Evolutionary conservation across 2,888 invertebrate species (phyloP), one percentile per base, ranked within the genome.

Genomic region (Drosophila glabriapex): DNA sequence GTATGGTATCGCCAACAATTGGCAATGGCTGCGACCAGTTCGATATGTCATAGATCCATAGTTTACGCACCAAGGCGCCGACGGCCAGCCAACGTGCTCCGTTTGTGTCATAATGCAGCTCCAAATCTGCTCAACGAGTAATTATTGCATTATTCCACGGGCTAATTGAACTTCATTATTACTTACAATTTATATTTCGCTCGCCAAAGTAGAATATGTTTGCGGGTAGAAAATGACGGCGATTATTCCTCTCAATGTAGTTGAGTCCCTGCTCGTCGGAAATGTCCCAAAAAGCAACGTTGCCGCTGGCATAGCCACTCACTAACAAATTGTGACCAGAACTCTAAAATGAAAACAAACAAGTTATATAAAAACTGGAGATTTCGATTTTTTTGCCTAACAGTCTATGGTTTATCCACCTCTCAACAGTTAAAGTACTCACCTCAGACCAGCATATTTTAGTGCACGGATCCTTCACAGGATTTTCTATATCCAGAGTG

Each of bases 301-400:
- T 93, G 1, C 96, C 96, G 90, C 95, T 95, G 1, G 95, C 93
- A 91, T 94, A 96, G 33, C 96, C 95, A n/a, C 94, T 95, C 39
- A 94, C 95, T 54, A 96, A 90, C 52, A 94, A 92, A 55, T 92
- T 94, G 83, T 95, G 95, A 0, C 93, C 93, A 39, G 85, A 49
- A 4, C 70, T 61, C 87, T 46, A 16, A n/a, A 5, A 31, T 14
- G 62, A 86, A 54, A 31, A 58, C 37, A 6, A 68, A 53, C 33
- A 54, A 1, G 14, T 31, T 59, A 3, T 14, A 22, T 39, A 25
- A 46, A 46, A 46, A 7, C 4, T 7, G 16, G 3, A 16, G 16
- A 25, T 7, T 16, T 25, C 2, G 14, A 25, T 46, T 25, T 25
- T 31, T 33, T 33, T 33, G 10, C 10, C 31, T 33, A 33, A 31